Evolutionary conservation across 2,113 vertebrate species (phyloP).

Genomic region (Bos indicus): DNA sequence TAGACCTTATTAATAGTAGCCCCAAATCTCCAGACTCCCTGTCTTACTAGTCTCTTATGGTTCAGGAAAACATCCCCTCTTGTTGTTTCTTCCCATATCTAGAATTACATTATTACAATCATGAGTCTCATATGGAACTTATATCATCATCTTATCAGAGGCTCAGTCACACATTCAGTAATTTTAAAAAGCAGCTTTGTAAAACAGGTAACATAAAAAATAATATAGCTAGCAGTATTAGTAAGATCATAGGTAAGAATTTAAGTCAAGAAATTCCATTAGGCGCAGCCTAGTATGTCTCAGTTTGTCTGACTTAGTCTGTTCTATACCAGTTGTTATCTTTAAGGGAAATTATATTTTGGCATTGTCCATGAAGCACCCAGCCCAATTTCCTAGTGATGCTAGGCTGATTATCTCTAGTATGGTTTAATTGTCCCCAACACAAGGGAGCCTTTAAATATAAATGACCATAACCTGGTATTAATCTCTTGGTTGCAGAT

Average conservation of each 20-base stretch:
- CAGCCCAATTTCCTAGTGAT: background rate
- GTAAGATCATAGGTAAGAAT: background rate
- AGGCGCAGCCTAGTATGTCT: background rate
- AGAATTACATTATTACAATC: background rate
- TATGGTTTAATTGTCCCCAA: background rate
- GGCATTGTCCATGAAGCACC: background rate
- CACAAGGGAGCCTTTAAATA: background rate
- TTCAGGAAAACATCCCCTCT: background rate
- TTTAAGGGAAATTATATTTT: background rate
- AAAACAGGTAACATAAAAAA: background rate
- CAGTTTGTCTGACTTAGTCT: background rate
- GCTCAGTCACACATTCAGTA: background rate
- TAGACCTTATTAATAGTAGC: background rate
- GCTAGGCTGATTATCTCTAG: background rate
- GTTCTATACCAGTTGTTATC: background rate
- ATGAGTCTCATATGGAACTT: background rate
- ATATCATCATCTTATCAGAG: background rate
- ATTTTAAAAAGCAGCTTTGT: background rate
- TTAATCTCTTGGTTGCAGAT: background rate
- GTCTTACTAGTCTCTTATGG: background rate
- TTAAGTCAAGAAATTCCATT: background rate
- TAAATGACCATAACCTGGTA: background rate
- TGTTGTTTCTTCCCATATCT: background rate
- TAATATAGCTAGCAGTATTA: background rate
- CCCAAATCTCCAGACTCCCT: background rate